Evolutionary conservation across 2,888 invertebrate species (phyloP).

Genomic region (Xylocampa areola): DNA sequence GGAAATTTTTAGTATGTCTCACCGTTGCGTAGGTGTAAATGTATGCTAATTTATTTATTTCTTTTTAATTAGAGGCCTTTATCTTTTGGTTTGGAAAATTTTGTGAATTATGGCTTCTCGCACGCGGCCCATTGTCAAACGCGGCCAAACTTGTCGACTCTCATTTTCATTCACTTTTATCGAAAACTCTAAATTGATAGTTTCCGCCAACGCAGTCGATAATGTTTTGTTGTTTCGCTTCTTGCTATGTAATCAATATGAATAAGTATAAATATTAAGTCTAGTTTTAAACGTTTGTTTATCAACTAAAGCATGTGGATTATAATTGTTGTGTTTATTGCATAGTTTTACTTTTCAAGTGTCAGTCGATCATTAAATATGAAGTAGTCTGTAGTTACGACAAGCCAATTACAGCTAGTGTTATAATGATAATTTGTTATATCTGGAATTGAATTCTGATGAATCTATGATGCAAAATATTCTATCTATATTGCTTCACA

Average conservation of each 20-base stretch:
- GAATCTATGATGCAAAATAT: neutral
- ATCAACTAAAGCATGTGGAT: neutral
- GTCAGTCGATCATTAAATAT: neutral
- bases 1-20: neutral
- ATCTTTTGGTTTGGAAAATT: slow-evolving; percentile 30
- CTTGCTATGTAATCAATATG: neutral
- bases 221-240: neutral
- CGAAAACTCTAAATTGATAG: slow-evolving; percentile 25
- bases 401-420: too few relatives aligned
- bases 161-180: slow-evolving; percentile 31
- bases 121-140: slow-evolving; percentile 24
- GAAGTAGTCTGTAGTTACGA: too few relatives aligned
- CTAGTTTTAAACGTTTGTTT: neutral
- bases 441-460: too few relatives aligned
- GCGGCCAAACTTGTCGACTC: slow-evolving; percentile 41
- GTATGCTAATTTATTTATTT: slow-evolving; percentile 32
- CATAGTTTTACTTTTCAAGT: neutral
- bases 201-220: slow-evolving; percentile 23
- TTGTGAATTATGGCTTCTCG: slow-evolving; percentile 35
- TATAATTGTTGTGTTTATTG: slow-evolving; percentile 6
- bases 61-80: slow-evolving; percentile 42
- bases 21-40: slow-evolving; percentile 25
- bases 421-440: too few relatives aligned
- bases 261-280: neutral
- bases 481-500: neutral